Conservation (phyloP, 2,113 vertebrate species). For the Ranitomeya imitator region DNA sequence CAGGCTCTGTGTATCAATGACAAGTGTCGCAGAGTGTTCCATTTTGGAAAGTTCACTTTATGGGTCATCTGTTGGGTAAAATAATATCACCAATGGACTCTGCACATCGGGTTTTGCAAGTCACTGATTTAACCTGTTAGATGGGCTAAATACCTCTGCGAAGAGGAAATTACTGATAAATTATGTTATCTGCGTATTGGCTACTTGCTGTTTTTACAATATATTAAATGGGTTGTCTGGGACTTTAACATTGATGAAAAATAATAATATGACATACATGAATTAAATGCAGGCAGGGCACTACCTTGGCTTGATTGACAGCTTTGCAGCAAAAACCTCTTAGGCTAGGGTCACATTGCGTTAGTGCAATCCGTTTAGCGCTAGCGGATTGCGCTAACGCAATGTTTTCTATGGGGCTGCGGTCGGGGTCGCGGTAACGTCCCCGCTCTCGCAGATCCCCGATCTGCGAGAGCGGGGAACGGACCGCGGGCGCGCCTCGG, state of each 20-base stretch:
- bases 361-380: too few relatives aligned
- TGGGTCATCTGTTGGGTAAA: slow-evolving; percentile 54
- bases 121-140: slow-evolving; percentile 28
- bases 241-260: not conserved
- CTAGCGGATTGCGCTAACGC: too few relatives aligned
- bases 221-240: not conserved
- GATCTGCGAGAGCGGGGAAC: too few relatives aligned
- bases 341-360: too few relatives aligned
- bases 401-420: too few relatives aligned
- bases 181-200: not conserved
- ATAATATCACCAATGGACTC: slow-evolving; percentile 29
- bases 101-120: not conserved
- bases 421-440: too few relatives aligned
- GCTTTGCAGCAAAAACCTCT: too few relatives aligned
- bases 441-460: too few relatives aligned
- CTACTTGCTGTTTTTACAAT: not conserved
- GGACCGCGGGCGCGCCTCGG: too few relatives aligned
- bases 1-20: slow-evolving; percentile 47
- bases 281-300: too few relatives aligned
- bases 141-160: not conserved
- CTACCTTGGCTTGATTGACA: too few relatives aligned
- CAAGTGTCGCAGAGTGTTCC: slow-evolving; percentile 50
- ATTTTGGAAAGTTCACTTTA: slow-evolving; percentile 45
- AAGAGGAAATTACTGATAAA: not conserved
- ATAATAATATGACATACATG: too few relatives aligned